These are phyloP conservation scores for Oplegnathus fasciatus DNA, from an alignment of 2,113 vertebrate species.

Conservation along the genomic window DNA sequence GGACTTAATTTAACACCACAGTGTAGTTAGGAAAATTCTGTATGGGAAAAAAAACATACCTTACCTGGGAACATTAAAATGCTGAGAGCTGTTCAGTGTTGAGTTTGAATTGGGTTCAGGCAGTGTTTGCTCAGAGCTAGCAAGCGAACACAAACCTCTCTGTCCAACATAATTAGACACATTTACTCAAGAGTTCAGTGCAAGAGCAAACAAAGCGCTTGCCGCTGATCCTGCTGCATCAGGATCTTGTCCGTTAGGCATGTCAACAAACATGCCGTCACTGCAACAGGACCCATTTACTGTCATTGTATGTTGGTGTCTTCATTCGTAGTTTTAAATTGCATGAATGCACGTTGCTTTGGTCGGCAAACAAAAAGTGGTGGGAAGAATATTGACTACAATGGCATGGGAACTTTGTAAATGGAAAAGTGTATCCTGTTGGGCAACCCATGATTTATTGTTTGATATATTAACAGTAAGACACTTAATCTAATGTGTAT, in stretches of 20 bases:
- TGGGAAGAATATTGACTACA: slow-evolving; percentile 40
- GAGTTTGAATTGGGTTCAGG: slow-evolving; percentile 66
- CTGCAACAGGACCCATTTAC: slow-evolving; percentile 61
- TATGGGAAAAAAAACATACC: not conserved
- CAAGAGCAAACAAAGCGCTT: slow-evolving; percentile 81
- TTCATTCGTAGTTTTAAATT: slow-evolving; percentile 15
- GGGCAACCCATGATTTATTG: slow-evolving; percentile 18
- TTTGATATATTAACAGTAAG: slow-evolving; percentile 21
- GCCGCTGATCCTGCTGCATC: slow-evolving; percentile 85
- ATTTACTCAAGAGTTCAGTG: slow-evolving; percentile 78
- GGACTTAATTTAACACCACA: not conserved
- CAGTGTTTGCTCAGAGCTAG: slow-evolving; percentile 79
- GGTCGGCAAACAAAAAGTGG: slow-evolving; percentile 57
- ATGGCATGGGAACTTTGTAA: slow-evolving; percentile 27
- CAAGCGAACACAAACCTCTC: slow-evolving; percentile 73
- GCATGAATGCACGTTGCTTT: slow-evolving; percentile 14
- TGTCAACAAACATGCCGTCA: slow-evolving; percentile 81
- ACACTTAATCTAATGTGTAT: not conserved
- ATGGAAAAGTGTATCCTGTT: slow-evolving; percentile 56
- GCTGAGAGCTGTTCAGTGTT: slow-evolving; percentile 29
- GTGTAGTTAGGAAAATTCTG: not conserved
- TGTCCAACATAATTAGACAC: slow-evolving; percentile 73
- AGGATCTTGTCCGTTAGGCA: slow-evolving; percentile 86
- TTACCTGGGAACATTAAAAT: slow-evolving; percentile 31
- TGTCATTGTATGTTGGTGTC: slow-evolving; percentile 38